Evolutionary conservation across 2,113 vertebrate species (phyloP).

Genomic region (Steatornis caripensis): DNA sequence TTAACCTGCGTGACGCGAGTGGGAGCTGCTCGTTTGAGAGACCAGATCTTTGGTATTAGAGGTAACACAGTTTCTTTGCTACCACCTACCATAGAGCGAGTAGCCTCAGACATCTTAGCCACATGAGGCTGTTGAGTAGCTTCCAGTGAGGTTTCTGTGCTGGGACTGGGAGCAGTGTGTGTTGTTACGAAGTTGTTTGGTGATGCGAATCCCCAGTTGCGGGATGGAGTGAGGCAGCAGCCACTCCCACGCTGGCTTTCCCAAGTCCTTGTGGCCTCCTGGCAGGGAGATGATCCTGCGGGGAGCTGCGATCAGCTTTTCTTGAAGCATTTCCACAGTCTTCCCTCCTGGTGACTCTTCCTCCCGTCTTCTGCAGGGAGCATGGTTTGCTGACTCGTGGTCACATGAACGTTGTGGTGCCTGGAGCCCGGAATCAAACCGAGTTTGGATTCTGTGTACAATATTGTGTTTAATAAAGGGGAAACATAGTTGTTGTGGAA

Average conservation of each 20-base stretch:
- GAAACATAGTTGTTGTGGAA: not conserved
- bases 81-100: not conserved
- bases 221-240: not conserved
- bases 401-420: not conserved
- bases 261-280: not conserved
- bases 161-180: not conserved
- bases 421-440: not conserved
- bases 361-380: not conserved
- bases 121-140: not conserved
- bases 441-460: accelerated
- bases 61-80: not conserved
- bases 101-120: not conserved
- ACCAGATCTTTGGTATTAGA: not conserved
- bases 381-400: accelerated
- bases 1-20: no score
- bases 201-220: not conserved
- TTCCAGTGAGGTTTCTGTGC: not conserved
- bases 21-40: not conserved
- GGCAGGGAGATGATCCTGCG: accelerated
- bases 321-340: not conserved
- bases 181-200: not conserved
- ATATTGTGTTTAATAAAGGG: accelerated
- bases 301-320: not conserved
- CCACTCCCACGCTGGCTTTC: accelerated
- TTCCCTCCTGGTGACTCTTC: not conserved